Percentiles rank a stretch among this genome's conserved stretches.
Evolutionary conservation across 2,113 vertebrate species (phyloP).

Genomic region (Pimephales promelas): DNA sequence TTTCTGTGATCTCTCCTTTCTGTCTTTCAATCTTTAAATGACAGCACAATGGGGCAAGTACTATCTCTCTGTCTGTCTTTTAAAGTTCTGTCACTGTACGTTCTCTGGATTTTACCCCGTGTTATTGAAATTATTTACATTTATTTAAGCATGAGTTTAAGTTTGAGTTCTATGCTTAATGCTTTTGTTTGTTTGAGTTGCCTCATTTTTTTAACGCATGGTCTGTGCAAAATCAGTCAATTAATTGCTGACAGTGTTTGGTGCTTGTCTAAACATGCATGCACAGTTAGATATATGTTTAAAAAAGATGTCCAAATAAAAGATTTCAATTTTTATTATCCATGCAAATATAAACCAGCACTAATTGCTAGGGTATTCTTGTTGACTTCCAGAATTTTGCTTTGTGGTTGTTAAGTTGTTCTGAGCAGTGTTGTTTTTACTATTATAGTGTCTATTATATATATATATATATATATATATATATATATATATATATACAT

Average conservation of each 20-base stretch:
- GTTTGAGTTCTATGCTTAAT: background rate
- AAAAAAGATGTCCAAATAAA: background rate
- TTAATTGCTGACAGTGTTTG: conserved; percentile 13
- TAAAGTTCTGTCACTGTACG: conserved; percentile 67
- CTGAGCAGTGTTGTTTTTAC: background rate
- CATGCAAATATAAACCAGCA: background rate
- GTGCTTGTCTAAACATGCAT: conserved; percentile 1
- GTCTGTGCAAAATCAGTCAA: background rate
- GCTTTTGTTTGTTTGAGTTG: background rate
- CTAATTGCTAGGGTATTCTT: background rate
- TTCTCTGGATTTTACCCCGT: background rate
- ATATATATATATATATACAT: too few species aligned
- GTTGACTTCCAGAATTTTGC: background rate
- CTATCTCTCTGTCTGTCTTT: conserved; percentile 73
- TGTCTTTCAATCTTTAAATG: conserved; percentile 70
- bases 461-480: too few species aligned
- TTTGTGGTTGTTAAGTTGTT: background rate
- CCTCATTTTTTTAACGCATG: background rate
- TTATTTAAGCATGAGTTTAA: background rate
- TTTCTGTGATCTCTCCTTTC: conserved; percentile 17
- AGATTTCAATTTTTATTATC: background rate
- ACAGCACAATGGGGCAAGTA: conserved; percentile 91
- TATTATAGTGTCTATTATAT: background rate
- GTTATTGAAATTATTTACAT: background rate
- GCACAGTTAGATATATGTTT: background rate